Evolutionary conservation across 2,797 vertebrate genomes (phyloP).

Genomic region (Cossypha dichroa): DNA sequence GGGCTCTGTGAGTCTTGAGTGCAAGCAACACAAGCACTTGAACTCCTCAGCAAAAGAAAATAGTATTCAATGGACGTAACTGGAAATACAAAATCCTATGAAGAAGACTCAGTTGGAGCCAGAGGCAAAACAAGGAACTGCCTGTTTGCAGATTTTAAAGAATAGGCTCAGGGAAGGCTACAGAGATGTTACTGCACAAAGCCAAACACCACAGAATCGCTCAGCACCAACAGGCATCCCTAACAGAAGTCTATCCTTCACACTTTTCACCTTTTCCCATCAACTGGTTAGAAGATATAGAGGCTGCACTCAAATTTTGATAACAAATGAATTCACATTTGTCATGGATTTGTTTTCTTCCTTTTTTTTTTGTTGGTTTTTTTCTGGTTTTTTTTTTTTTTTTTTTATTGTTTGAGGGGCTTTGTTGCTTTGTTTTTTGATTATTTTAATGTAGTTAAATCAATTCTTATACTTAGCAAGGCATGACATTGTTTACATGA

Average conservation of each 20-base stretch:
- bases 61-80: rapidly evolving
- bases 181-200: background rate
- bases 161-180: background rate
- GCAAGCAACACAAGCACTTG: background rate
- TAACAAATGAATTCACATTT: background rate
- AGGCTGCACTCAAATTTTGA: background rate
- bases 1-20: rapidly evolving
- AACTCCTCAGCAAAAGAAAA: background rate
- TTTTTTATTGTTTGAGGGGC: rapidly evolving
- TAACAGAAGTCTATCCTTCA: background rate
- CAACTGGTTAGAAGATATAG: background rate
- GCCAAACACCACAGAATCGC: background rate
- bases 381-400: rapidly evolving
- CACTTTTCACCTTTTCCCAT: background rate
- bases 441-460: conserved; percentile 46
- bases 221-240: background rate
- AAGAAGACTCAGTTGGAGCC: background rate
- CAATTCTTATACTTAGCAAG: conserved; percentile 61
- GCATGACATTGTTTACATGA: conserved; percentile 75
- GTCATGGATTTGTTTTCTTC: background rate
- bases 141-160: conserved; percentile 8
- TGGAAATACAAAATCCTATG: background rate
- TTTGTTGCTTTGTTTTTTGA: background rate
- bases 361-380: background rate
- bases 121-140: background rate